Conservation (phyloP, 2,888 invertebrate genomes). For the Brenthis hecate region DNA sequence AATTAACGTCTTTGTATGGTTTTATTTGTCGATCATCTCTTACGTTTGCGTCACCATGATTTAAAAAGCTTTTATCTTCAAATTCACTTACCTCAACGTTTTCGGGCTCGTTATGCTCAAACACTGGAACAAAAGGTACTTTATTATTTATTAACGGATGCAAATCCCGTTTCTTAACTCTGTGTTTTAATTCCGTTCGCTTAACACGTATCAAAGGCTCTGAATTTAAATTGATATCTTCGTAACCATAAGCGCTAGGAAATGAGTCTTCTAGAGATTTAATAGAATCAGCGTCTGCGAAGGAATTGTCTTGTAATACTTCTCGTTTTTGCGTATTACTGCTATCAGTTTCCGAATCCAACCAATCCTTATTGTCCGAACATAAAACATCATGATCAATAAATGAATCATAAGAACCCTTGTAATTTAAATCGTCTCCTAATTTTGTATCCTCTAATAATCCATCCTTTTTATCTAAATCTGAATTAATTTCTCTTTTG, state of each 20-base stretch:
- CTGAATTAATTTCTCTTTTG: conserved; percentile 63
- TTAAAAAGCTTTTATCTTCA: conserved; percentile 70
- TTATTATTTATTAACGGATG: conserved; percentile 60
- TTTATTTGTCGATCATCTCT: conserved; percentile 33
- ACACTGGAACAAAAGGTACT: conserved; percentile 63
- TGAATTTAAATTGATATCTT: conserved; percentile 53
- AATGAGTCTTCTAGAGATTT: conserved; percentile 74
- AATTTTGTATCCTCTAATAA: conserved; percentile 47
- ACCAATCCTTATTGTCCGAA: conserved; percentile 33
- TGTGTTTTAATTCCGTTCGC: conserved; percentile 56
- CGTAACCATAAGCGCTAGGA: conserved; percentile 58
- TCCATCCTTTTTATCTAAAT: conserved; percentile 45
- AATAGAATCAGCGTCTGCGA: conserved; percentile 55
- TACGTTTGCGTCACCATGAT: conserved; percentile 49
- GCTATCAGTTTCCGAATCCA: conserved; percentile 26
- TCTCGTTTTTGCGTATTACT: conserved; percentile 56
- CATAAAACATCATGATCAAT: conserved; percentile 49
- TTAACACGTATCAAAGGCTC: conserved; percentile 70
- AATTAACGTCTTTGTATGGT: conserved; percentile 23
- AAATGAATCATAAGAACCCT: conserved; percentile 47
- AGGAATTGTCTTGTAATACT: conserved; percentile 46
- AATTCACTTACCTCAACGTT: conserved; percentile 77
- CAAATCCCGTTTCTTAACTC: conserved; percentile 60
- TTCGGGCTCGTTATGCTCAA: conserved; percentile 71
- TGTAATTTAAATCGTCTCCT: conserved; percentile 45